Evolutionary conservation across 1,140 invertebrate species (phyloP), one percentile per base, ranked within the genome.

Genomic region (Brachionus rotundiformis): DNA sequence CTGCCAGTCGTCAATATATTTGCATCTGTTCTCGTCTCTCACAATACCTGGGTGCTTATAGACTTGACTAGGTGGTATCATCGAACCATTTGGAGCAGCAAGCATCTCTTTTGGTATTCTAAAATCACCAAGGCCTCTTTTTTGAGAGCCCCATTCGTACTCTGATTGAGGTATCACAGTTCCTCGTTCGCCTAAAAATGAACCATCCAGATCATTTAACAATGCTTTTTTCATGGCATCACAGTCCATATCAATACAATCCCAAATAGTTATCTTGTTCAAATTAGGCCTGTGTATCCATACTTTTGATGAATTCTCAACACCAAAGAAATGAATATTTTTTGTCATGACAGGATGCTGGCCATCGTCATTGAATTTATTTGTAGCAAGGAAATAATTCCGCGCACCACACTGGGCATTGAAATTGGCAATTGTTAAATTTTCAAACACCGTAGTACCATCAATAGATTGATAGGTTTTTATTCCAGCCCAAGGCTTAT

Each of bases 231-330:
- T 86, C 19, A 84, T 29, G 0, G 77, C 87, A 83, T 88, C 87
- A 84, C 87, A 88, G 54, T 86, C 85, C 87, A 88, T 88, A 75
- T 88, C 87, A 36, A 82, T 36, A 47, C 81, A 82, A 49, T 82
- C 81, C 16, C 27, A 71, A 5, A 36, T 29, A 54, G 71, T 82
- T 10, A 82, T 68, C 33, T 54, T 68, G 11, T 36, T 19, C 13
- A 82, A 19, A 25, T 82, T 82, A 1, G 81, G 81, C 2, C 81
- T 39, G 19, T 61, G 54, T 11, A 73, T 61, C 36, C 36, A 82
- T 11, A 82, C 49, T 27, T 59, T 79, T 23, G 73, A 82, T 13
- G 23, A 27, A 8, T 75, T 27, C 0, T 82, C 41, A 49, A 82
- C 63, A 19, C 23, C 13, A 23, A 29, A 25, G 10, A 36, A 23